A percentile compares a stretch with the other conserved stretches of the same genome.
These are phyloP conservation scores for Polyodon spathula DNA, from an alignment of 2,113 vertebrate genomes.

Conservation along the genomic window DNA sequence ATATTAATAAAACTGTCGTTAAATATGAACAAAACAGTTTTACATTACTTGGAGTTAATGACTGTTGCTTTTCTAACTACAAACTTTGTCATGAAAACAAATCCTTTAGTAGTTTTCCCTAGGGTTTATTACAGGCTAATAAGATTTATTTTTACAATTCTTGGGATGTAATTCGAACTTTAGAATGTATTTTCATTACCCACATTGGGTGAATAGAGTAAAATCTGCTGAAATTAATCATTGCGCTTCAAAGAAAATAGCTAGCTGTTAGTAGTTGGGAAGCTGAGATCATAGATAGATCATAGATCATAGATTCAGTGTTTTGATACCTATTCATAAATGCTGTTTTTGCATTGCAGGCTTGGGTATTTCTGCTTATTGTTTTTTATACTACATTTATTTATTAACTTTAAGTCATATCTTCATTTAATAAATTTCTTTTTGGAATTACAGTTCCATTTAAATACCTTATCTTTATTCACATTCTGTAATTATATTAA, in stretches of 20 bases:
- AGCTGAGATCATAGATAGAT: background rate
- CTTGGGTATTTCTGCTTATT: background rate
- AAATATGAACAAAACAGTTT: too few relatives aligned
- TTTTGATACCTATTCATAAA: background rate
- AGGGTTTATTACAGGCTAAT: background rate
- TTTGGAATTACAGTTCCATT: background rate
- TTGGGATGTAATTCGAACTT: background rate
- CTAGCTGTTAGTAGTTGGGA: background rate
- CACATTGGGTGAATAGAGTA: slow-evolving; percentile 14
- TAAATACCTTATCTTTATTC: background rate
- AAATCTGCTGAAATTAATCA: background rate
- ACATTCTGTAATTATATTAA: background rate
- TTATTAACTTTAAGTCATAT: background rate
- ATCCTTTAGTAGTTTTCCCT: background rate
- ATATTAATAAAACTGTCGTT: too few relatives aligned
- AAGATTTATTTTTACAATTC: background rate
- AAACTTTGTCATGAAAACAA: too few relatives aligned
- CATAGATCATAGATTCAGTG: background rate
- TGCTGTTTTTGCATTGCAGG: background rate
- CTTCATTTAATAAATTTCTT: background rate
- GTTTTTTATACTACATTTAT: background rate
- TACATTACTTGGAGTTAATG: too few relatives aligned
- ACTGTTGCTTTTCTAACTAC: too few relatives aligned
- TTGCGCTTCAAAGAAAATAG: background rate
- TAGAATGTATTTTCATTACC: background rate